A percentile compares a stretch with the other conserved stretches of the same genome.
Evolutionary conservation across 2,113 vertebrate genomes (phyloP).

Genomic region (Tyto alba): DNA sequence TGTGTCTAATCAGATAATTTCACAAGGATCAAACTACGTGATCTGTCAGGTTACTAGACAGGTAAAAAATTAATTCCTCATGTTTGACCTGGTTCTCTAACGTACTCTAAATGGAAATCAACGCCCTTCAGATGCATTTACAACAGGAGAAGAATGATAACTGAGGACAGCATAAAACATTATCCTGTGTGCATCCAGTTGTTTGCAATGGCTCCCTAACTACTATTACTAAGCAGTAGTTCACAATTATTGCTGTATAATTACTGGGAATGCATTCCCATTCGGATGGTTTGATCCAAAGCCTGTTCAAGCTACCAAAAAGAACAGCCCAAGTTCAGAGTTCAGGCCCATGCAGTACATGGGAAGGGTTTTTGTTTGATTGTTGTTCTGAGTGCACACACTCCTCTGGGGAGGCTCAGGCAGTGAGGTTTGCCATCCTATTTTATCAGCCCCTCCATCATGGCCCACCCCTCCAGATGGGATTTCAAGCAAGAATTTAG

Average conservation of each 20-base stretch:
- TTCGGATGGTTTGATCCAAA: neutral
- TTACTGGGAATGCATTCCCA: neutral
- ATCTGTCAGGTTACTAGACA: constrained; percentile 39
- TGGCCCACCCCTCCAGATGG: neutral
- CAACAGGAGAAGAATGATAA: constrained; percentile 14
- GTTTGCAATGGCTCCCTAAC: neutral
- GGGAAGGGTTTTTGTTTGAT: neutral
- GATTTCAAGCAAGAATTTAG: neutral
- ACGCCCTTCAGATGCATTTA: constrained; percentile 17
- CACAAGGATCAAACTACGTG: neutral
- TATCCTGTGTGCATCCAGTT: neutral
- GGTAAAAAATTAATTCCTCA: constrained; percentile 35
- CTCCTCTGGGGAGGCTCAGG: neutral
- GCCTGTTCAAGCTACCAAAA: neutral
- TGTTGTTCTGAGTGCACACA: neutral
- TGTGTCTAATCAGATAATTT: neutral
- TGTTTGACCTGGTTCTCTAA: constrained; percentile 60
- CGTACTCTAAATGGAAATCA: constrained; percentile 26
- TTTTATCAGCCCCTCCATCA: neutral
- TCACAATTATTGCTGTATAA: neutral
- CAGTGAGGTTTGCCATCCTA: neutral
- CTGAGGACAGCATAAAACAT: neutral
- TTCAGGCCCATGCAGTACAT: accelerated
- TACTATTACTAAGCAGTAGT: neutral
- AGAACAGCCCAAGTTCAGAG: neutral